Evolutionary conservation across 2,113 vertebrate species (phyloP).

Genomic region (Limanda limanda): DNA sequence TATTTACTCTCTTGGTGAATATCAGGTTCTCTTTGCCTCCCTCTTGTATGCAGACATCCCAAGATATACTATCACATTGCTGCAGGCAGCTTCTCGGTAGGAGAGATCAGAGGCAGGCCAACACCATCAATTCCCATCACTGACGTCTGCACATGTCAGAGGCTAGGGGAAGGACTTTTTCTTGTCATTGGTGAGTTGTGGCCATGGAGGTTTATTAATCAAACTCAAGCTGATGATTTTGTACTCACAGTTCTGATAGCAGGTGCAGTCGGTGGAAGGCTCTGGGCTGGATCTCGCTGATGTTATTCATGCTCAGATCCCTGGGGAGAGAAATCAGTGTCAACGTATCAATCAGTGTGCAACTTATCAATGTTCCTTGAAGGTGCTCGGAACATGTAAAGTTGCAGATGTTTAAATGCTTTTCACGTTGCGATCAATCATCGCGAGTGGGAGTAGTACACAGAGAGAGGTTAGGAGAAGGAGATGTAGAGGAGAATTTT

Average conservation of each 20-base stretch:
- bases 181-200: conserved; percentile 55
- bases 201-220: conserved; percentile 38
- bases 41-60: conserved; percentile 49
- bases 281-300: conserved; percentile 88
- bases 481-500: conserved; percentile 73
- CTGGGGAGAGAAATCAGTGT: conserved; percentile 72
- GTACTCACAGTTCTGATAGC: conserved; percentile 95
- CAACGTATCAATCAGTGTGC: conserved; percentile 45
- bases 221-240: conserved; percentile 43
- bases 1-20: conserved; percentile 66
- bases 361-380: conserved; percentile 35
- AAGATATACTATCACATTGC: conserved; percentile 54
- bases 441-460: conserved; percentile 27
- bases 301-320: conserved; percentile 98
- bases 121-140: conserved; percentile 68
- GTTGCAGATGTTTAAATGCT: conserved; percentile 36
- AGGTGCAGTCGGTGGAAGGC: conserved; percentile 88
- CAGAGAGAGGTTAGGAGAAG: conserved; percentile 59
- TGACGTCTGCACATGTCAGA: conserved; percentile 34
- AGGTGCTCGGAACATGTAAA: conserved; percentile 15
- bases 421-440: conserved; percentile 61
- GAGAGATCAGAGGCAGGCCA: conserved; percentile 69
- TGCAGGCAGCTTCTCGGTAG: conserved; percentile 67
- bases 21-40: conserved; percentile 58
- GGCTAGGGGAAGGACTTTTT: conserved; percentile 39